phyloP scores from a whole-genome alignment of 2,797 vertebrate genomes.

The Stomatorhinus walkeri region DNA sequence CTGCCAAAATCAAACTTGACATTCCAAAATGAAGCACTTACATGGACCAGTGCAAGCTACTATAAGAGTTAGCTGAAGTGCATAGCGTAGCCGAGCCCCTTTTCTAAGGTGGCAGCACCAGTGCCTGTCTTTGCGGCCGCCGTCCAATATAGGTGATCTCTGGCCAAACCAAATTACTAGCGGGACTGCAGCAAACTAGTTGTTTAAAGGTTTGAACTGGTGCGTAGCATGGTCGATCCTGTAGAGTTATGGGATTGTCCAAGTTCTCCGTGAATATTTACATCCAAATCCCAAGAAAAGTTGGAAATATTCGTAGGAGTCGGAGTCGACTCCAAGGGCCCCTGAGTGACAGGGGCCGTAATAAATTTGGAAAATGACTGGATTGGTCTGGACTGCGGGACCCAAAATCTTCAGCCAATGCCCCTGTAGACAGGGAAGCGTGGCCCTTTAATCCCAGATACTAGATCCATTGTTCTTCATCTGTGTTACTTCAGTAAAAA shows the following conservation, averaged over 20 bases:
- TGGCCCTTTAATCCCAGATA: neutral
- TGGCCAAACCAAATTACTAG: neutral
- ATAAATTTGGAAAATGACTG: too few relatives aligned
- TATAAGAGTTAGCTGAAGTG: neutral
- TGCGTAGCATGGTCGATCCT: neutral
- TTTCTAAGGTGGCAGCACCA: neutral
- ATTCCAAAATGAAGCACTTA: neutral
- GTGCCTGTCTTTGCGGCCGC: neutral
- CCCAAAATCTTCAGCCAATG: too few relatives aligned
- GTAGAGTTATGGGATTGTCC: neutral
- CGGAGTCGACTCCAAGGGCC: neutral
- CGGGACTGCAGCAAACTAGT: neutral
- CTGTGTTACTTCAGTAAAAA: neutral
- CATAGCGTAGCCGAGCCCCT: neutral
- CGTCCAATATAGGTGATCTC: neutral
- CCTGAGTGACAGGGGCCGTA: too few relatives aligned
- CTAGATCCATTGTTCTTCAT: neutral
- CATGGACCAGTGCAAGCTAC: neutral
- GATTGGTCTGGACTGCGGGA: too few relatives aligned
- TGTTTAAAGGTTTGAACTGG: neutral
- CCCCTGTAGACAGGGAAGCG: neutral
- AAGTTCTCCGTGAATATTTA: neutral
- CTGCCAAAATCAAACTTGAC: neutral
- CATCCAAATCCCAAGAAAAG: neutral
- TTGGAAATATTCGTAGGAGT: neutral